Conservation (phyloP, 2,113 vertebrate genomes). For the Excalfactoria chinensis region DNA sequence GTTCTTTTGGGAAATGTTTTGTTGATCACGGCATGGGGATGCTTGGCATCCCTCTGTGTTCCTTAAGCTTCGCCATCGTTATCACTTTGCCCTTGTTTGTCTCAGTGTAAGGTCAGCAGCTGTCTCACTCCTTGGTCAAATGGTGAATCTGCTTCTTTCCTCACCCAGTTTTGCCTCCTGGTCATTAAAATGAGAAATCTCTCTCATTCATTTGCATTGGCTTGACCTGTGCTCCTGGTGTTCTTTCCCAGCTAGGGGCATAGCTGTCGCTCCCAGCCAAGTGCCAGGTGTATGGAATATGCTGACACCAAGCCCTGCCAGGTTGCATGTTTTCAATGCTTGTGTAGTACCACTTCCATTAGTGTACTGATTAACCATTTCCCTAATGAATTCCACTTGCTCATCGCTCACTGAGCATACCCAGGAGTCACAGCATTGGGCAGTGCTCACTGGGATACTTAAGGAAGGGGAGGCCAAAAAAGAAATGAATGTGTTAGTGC, state of each 20-base stretch:
- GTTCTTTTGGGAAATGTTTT: neutral
- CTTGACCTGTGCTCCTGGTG: neutral
- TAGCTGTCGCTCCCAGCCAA: neutral
- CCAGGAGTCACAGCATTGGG: neutral
- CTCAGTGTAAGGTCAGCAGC: neutral
- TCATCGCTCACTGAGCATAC: fast-evolving
- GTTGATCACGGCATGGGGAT: neutral
- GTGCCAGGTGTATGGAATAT: fast-evolving
- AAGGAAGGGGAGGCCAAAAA: neutral
- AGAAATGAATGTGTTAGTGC: neutral
- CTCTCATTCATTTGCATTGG: neutral
- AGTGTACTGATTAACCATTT: neutral
- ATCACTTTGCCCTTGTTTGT: neutral
- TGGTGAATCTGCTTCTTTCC: neutral
- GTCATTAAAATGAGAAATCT: neutral
- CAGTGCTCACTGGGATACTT: neutral
- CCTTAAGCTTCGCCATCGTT: neutral
- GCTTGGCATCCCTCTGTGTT: fast-evolving
- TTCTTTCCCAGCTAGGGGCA: neutral
- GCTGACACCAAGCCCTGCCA: neutral
- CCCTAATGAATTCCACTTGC: neutral
- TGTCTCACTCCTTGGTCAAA: neutral
- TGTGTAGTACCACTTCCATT: neutral
- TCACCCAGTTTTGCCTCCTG: neutral
- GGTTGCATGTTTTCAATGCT: neutral